phyloP scores from a whole-genome alignment of 2,888 invertebrate genomes.

The Chalcis sispes region DNA sequence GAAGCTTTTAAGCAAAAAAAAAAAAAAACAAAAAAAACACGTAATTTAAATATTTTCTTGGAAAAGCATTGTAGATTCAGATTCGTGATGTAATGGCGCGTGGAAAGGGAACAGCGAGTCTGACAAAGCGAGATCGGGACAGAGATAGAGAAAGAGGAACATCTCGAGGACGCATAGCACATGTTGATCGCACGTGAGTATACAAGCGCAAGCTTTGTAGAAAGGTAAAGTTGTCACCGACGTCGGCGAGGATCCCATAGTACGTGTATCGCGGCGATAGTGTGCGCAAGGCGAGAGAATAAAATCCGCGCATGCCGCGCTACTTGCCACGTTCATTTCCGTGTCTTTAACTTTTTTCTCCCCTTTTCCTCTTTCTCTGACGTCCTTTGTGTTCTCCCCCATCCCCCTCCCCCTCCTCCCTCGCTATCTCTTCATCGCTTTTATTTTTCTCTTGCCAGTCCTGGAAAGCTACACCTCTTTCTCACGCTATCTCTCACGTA shows the following conservation, averaged over 20 bases:
- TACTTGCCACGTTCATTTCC: slow-evolving; percentile 10
- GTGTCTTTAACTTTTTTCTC: not conserved
- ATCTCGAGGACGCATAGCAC: not conserved
- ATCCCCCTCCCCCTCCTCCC: not conserved
- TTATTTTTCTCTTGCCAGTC: too few relatives aligned
- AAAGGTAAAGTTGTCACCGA: too few relatives aligned
- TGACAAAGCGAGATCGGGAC: not conserved
- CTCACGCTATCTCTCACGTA: not conserved
- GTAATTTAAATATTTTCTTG: too few relatives aligned
- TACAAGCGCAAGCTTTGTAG: not conserved
- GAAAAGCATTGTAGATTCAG: too few relatives aligned
- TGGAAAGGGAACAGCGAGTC: too few relatives aligned
- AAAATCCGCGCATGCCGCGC: too few relatives aligned
- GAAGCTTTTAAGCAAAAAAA: not conserved
- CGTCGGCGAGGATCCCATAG: too few relatives aligned
- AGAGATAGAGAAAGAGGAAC: not conserved
- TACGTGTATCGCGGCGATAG: too few relatives aligned
- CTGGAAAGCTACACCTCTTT: too few relatives aligned
- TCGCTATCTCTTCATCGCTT: not conserved
- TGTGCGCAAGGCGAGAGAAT: not conserved
- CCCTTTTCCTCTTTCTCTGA: not conserved
- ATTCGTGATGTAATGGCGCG: too few relatives aligned
- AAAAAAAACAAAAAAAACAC: not conserved
- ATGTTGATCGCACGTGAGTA: slow-evolving; percentile 1
- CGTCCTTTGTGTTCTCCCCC: not conserved